Evolutionary conservation across 2,797 vertebrate genomes (phyloP).

Genomic region (Molossus alvarezi): DNA sequence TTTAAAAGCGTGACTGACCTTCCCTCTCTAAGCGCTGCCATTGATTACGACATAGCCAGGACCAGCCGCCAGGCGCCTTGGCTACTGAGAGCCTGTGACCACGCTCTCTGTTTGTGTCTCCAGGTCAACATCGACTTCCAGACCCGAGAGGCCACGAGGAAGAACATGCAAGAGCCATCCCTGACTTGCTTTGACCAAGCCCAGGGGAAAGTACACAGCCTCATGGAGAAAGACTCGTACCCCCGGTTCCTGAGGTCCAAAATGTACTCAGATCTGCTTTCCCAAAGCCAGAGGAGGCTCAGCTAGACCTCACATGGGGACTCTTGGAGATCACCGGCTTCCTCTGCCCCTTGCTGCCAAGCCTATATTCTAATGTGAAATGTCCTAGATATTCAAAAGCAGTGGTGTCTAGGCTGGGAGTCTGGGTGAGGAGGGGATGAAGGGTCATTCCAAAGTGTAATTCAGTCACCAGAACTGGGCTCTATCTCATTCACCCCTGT

Average conservation of each 20-base stretch:
- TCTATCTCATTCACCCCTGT: conserved; percentile 48
- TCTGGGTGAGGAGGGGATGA: conserved; percentile 67
- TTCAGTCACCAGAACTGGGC: conserved; percentile 58
- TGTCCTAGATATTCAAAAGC: conserved; percentile 80
- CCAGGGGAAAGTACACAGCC: conserved; percentile 96
- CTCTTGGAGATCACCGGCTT: conserved; percentile 78
- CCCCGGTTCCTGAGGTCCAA: conserved; percentile 98
- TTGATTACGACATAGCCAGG: not conserved
- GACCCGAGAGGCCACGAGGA: conserved; percentile 96
- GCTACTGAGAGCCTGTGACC: conserved; percentile 40
- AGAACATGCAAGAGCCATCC: conserved; percentile 94
- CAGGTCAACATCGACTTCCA: conserved; percentile 98
- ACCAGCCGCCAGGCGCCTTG: not conserved
- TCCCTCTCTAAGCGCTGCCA: not conserved
- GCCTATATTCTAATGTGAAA: conserved; percentile 88
- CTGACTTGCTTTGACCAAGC: conserved; percentile 95
- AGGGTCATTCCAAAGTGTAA: conserved; percentile 75
- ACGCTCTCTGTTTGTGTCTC: conserved; percentile 81
- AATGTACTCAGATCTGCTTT: conserved; percentile 97
- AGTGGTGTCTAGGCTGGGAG: conserved; percentile 43
- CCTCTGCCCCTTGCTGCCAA: conserved; percentile 85
- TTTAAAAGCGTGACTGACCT: conserved; percentile 6
- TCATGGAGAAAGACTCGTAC: conserved; percentile 99
- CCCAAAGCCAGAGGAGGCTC: conserved; percentile 95
- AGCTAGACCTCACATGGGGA: conserved; percentile 90